Base-by-base conservation (phyloP, 2,888 invertebrate genomes). In the Ashinkailepas kermadecensis region DNA sequence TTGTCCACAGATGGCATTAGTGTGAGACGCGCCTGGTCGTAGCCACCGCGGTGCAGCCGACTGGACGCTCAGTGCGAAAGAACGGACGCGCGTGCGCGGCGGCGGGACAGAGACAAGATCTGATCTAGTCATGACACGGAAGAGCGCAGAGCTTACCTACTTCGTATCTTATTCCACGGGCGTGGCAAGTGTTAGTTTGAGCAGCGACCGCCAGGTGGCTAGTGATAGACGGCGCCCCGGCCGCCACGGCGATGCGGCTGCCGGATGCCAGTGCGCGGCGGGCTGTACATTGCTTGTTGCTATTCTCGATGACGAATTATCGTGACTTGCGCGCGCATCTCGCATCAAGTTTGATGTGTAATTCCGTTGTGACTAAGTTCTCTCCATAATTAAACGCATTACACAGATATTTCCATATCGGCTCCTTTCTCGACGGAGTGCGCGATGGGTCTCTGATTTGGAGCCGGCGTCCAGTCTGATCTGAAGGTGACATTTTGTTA, bases 281-380 rank as follows among this genome's bases (percentile, higher is more conserved):
- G 54, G 70, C 70, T 70, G 70, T 70, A 70, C 54, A 70, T 70
- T 70, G 70, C 70, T 70, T 70, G 70, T 54, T 70, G 70, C 70
- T 70, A 39, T 67, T 25, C 23, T 67, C 67, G 67, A 67, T 25
- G 67, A 54, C 70, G 70, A 54, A 70, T 70, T 70, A 70, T n/a
- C 15, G 54, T 70, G 70, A 70, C 70, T 3, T 39, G 39, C 39
- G 39, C 39, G 2, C 39, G 39, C 39, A 39, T 25, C 23, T 67
- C 67, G 11, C 12, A 25, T 67, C 67, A 67, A 25, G 67, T 67
- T 67, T 21, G 67, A 25, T 67, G 67, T 67, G 67, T 67, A 39
- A 39, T 39, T 67, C 13, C 67, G 67, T 67, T 67, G 39, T 39
- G 11, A 25, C 67, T 67, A 25, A 67, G 67, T 67, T 67, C 25